Evolutionary conservation across 2,113 vertebrate species (phyloP), one percentile per base, ranked within the genome.

Genomic region (Chloropsis cyanopogon): DNA sequence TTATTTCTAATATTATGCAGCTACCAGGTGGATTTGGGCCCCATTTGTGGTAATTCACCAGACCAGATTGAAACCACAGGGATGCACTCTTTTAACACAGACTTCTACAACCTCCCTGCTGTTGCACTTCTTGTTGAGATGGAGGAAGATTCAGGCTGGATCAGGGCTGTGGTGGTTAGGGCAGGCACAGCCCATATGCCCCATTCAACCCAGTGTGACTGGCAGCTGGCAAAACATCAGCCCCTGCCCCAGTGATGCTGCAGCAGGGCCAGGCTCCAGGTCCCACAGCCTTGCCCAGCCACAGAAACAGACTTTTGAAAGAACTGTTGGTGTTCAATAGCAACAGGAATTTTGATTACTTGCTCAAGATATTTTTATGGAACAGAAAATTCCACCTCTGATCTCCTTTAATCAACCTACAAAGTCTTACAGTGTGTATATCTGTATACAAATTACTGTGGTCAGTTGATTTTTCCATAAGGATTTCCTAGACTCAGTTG

Each of bases 161-260:
- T 35, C 23, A 41, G 63, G 33, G 37, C 60, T 25, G 16, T 15
- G 23, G 35, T 47, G 56, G 10, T 21, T 6, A n/a, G 22, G 29
- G 17, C 6, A 52, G 35, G 49, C n/a, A 72, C 37, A 65, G 50
- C 12, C 35, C 14, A 12, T 2, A 3, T 23, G 13, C 12, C 44
- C 12, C 42, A 7, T 11, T 23, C 46, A 39, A 12, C 16, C 14
- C 6, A 1, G 6, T 19, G 11, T 0, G 2, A 76, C 15, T 25
- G 31, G 56, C 13, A 50, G 54, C 22, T 31, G 37, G 29, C 7
- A 85, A 57, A 78, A 9, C 8, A 4, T 29, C 35, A 79, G 33
- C 14, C 9, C 52, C n/a, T 35, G 26, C 14, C 14, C 24, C 42
- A 46, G 24, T 0, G 1, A 20, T 1, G 1, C 16, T 2, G 0